These are phyloP conservation scores for Marmota flaviventris DNA, from an alignment of 2,113 vertebrate species.

Conservation along the genomic window DNA sequence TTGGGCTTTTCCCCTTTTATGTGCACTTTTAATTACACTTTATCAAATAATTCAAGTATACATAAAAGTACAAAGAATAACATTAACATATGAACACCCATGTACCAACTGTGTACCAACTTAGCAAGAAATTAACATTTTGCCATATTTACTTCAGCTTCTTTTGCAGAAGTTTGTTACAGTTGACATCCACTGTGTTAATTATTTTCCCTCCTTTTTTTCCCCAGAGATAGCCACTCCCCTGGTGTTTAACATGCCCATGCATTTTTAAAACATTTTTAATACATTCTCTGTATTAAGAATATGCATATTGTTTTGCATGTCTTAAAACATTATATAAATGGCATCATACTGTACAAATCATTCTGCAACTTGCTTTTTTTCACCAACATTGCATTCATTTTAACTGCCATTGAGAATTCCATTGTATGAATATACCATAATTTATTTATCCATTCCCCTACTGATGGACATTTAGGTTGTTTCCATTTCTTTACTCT, in stretches of 20 bases:
- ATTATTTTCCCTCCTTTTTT: neutral
- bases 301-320: conserved; percentile 37
- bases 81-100: neutral
- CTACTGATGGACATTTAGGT: conserved; percentile 48
- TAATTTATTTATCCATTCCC: conserved; percentile 48
- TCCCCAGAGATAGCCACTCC: conserved; percentile 48
- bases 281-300: conserved; percentile 32
- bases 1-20: neutral
- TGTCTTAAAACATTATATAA: conserved; percentile 57
- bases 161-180: conserved; percentile 14
- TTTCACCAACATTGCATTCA: conserved; percentile 63
- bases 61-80: conserved; percentile 28
- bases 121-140: conserved; percentile 52
- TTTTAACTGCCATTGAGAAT: conserved; percentile 40
- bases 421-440: conserved; percentile 71
- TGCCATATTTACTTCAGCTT: conserved; percentile 60
- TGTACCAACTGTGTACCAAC: neutral
- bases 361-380: conserved; percentile 73
- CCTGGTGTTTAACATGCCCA: conserved; percentile 17
- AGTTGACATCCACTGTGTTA: neutral
- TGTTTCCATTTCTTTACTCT: conserved; percentile 39
- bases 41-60: conserved; percentile 37
- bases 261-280: conserved; percentile 45
- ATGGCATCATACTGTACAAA: conserved; percentile 48
- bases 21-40: conserved; percentile 41